Base-by-base conservation (phyloP, 2,888 invertebrate genomes). In the Pinctada fucata region DNA sequence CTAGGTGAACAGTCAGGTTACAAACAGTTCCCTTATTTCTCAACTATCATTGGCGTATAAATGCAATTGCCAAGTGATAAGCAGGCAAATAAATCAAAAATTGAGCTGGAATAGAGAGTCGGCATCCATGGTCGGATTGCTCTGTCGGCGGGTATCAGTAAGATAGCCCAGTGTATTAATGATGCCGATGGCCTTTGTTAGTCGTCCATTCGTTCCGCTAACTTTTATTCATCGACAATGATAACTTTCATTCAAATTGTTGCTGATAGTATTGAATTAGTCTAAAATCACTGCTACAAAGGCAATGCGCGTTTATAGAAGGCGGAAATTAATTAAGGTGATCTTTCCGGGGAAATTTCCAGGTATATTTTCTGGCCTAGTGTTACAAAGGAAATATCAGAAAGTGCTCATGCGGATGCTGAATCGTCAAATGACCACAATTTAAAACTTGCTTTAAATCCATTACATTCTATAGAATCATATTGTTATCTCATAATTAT, bases 1-100 rank as follows among this genome's bases (percentile, higher is more conserved):
- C 72, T 63, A 51, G 63, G 47, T 63, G 66, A 66, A 58, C 72
- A 65, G 71, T 77, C 76, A 50, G 16, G 71, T 77, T 72, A 72
- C 72, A 66, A 67, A 67, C 71, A 51, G 64, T 72, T 72, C 72
- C 66, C 76, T 70, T 52, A 67, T 67, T 66, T 72, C 72, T 72
- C 72, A 77, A 72, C 72, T 72, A 77, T 77, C 76, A 51, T n/a
- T 65, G 50, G 52, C 67, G 51, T 77, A 77, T 66, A 71, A 71
- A 68, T 71, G 76, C 70, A 70, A 65, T 50, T 65, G 71, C 49
- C 66, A 67, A 31, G 66, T 48, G 76, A 77, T 77, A 77, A 77
- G 72, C 66, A 58, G 67, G 50, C 63, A 51, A 63, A 70, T 76
- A 70, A 70, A 70, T 69, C 76, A 76, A 51, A 67, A 66, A 67